Conservation (phyloP, 1,140 invertebrate genomes). For the Bombus polaris region DNA sequence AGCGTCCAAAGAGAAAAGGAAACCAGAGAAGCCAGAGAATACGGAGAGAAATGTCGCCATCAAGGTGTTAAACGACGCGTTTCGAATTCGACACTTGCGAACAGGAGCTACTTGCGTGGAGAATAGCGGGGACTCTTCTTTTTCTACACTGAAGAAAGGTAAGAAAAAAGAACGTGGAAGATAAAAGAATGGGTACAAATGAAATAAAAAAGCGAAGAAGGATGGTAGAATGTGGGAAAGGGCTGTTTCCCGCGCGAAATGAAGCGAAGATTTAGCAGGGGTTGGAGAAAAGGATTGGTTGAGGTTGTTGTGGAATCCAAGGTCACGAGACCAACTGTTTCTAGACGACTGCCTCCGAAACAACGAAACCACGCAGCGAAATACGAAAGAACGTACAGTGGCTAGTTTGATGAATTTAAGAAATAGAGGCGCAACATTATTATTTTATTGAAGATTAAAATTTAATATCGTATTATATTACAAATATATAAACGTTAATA, state of each 20-base stretch:
- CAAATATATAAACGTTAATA: too few species aligned
- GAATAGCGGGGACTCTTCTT: neutral
- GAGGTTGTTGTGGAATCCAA: neutral
- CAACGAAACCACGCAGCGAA: neutral
- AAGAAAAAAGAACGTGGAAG: neutral
- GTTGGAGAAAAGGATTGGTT: neutral
- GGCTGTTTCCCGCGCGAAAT: neutral
- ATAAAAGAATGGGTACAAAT: neutral
- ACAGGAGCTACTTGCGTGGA: neutral
- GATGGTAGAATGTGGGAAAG: neutral
- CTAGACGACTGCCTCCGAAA: neutral
- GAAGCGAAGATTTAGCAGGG: neutral
- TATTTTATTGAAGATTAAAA: too few species aligned
- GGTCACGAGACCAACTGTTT: neutral
- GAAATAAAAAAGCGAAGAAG: neutral
- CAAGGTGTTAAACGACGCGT: conserved; percentile 16
- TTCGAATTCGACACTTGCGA: conserved; percentile 33
- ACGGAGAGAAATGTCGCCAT: neutral
- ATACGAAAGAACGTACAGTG: neutral
- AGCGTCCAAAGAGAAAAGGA: neutral
- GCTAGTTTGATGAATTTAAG: neutral
- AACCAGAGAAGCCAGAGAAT: neutral
- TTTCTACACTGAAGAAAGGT: neutral
- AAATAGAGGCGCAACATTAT: neutral
- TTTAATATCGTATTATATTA: too few species aligned